Evolutionary conservation across 92 coral and sea anemone species (phyloP).

Genomic region (Scolanthus callimorphus): DNA sequence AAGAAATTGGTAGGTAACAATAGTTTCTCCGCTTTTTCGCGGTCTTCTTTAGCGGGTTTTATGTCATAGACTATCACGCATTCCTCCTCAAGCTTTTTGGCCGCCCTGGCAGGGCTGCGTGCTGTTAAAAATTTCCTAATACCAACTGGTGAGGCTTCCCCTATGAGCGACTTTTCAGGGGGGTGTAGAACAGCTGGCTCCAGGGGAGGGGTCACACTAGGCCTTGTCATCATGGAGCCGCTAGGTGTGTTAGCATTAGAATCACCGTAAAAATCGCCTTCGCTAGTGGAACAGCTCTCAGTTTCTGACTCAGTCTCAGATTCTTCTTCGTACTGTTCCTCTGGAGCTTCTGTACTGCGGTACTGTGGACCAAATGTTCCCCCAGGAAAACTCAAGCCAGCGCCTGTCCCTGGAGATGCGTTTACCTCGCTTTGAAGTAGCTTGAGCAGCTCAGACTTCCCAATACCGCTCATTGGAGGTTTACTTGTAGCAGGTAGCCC

Average conservation of each 20-base stretch:
- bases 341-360: conserved; percentile 4
- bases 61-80: conserved; percentile 70
- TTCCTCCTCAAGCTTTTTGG: conserved; percentile 65
- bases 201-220: conserved; percentile 7
- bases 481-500: neutral
- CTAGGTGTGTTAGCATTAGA: neutral
- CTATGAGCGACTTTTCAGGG: neutral
- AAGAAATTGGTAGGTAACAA: conserved; percentile 83
- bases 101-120: conserved; percentile 38
- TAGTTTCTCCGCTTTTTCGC: conserved; percentile 68
- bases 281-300: conserved; percentile 31
- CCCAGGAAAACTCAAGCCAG: neutral
- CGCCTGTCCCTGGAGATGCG: neutral
- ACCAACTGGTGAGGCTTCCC: conserved; percentile 18
- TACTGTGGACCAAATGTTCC: neutral
- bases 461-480: neutral
- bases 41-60: conserved; percentile 63
- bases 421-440: conserved; percentile 7
- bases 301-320: conserved; percentile 30
- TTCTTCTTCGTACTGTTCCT: conserved; percentile 37
- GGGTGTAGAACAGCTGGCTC: conserved; percentile 1
- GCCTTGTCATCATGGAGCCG: conserved; percentile 3
- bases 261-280: conserved; percentile 16
- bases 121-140: conserved; percentile 63
- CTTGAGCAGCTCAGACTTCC: conserved; percentile 1